Evolutionary conservation across 2,113 vertebrate species (phyloP), one percentile per base, ranked within the genome.

Genomic region (Hydrolagus affinis): DNA sequence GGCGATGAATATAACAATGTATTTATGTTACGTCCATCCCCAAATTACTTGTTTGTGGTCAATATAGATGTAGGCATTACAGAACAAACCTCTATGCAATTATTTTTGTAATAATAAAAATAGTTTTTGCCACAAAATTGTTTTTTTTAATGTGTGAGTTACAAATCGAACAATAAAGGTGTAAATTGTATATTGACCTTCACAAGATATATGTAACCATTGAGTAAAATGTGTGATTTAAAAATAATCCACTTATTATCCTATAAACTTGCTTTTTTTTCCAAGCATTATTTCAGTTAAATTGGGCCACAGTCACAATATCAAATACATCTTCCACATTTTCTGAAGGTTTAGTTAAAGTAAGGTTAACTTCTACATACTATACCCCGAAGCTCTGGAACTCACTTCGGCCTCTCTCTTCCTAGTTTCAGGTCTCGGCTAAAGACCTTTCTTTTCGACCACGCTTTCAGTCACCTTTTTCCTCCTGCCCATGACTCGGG

Each of bases 101-200:
- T 78, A 78, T 25, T 78, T 78, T 60, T 9, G 30, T 78, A 78
- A 62, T 76, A 76, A 76, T 76, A 76, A 76, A 76, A 76, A 21
- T 57, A 76, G 21, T 75, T 73, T n/a, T 75, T 57, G 57, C n/a
- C 76, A 78, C 3, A 23, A 78, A 78, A 78, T 62, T 62, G n/a
- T 62, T 23, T 30, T 30, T 74, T 69, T 73, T 23, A 44, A 44
- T 44, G 44, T 44, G 44, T 78, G 76, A 77, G 12, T 78, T 62
- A 28, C 57, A 78, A 78, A 78, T 12, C 9, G 25, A 19, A 60
- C 11, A n/a, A 11, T 56, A 44, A 44, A 15, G 15, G n/a, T 32
- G 11, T n/a, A 66, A 83, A 83, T 83, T 32, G 17, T 44, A 83
- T 8, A 19, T 66, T 83, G 4, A 28, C 60, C 11, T 62, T 80